Evolutionary conservation across 92 coral and sea anemone species (phyloP), one percentile per base, ranked within the genome.

Genomic region (Epizoanthus stellaris): DNA sequence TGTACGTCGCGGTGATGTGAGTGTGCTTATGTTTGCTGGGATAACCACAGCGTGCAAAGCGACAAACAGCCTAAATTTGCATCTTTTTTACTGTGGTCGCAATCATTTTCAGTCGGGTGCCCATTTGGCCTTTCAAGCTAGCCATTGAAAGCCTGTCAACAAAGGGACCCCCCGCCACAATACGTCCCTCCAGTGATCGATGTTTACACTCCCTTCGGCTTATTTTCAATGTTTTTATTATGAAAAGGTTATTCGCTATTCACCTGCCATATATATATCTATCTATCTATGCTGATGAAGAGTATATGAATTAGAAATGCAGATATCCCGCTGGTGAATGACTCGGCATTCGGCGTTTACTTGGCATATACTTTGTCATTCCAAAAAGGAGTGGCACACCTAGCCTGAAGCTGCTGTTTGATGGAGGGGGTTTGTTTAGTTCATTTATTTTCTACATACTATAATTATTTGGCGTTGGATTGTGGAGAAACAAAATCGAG

Each of bases 131-230:
- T 63, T 42, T 63, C 70, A 42, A 39, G 58, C 49, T 63, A 43
- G n/a, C 83, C 57, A 79, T 79, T 79, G 83, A 79, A 20, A 79
- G 49, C 15, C 72, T 62, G 47, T 79, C 83, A 79, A 79, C 71
- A 79, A 60, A 34, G 56, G 65, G 71, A 79, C 83, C 83, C 83
- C 83, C 83, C 25, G 61, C 83, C 15, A 72, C 1, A 13, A 62
- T 11, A 63, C 61, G 43, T 79, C 56, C 82, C 56, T 17, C 59
- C 53, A 60, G 70, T 60, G 58, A 17, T 61, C 57, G 39, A 23
- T 77, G 82, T 77, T 77, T 79, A 79, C 72, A 30, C 72, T 9
- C 57, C 67, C 17, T 79, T 63, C 14, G 40, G 60, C 43, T 47
- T 79, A 63, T 63, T 79, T 79, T 79, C 59, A 42, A 79, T 61